Evolutionary conservation across 37 sponge, comb jelly and placozoan genomes (phyloP).

Genomic region (Crambe crambe): DNA sequence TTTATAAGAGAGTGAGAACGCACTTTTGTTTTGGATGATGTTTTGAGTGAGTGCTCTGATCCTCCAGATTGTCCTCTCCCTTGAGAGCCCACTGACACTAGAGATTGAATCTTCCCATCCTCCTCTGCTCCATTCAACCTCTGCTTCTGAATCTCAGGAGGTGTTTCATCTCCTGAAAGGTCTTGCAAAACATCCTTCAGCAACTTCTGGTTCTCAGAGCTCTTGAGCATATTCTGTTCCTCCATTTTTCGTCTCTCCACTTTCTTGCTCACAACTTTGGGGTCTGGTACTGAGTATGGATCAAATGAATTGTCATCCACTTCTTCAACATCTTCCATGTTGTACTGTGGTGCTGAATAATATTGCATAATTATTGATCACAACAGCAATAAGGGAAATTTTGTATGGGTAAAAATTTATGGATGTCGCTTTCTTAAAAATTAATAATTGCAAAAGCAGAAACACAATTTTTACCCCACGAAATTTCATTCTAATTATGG

Average conservation of each 20-base stretch:
- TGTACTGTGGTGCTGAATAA: too few relatives aligned
- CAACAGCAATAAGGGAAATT: too few relatives aligned
- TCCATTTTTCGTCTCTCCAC: not conserved
- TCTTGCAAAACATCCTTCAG: conserved; percentile 21
- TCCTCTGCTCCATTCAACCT: not conserved
- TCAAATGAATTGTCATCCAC: conserved; percentile 21
- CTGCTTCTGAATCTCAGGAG: not conserved
- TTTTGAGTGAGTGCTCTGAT: too few relatives aligned
- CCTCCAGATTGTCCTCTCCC: not conserved
- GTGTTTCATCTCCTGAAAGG: conserved; percentile 14
- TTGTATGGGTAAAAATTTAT: too few relatives aligned
- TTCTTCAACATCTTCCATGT: conserved; percentile 11
- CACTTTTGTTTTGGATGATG: too few relatives aligned
- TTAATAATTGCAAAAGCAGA: not conserved
- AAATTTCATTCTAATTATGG: not conserved
- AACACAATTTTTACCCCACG: not conserved
- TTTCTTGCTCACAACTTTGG: conserved; percentile 28
- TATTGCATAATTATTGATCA: too few relatives aligned
- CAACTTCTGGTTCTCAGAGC: conserved; percentile 20
- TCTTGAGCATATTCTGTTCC: not conserved
- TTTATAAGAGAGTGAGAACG: too few relatives aligned
- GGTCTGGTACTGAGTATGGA: conserved; percentile 32
- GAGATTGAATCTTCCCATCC: not conserved
- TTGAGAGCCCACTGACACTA: not conserved
- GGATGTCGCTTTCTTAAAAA: too few relatives aligned